Percentiles rank a stretch among this genome's conserved stretches.
phyloP scores from a whole-genome alignment of 2,797 vertebrate genomes.

The Echeneis naucrates region DNA sequence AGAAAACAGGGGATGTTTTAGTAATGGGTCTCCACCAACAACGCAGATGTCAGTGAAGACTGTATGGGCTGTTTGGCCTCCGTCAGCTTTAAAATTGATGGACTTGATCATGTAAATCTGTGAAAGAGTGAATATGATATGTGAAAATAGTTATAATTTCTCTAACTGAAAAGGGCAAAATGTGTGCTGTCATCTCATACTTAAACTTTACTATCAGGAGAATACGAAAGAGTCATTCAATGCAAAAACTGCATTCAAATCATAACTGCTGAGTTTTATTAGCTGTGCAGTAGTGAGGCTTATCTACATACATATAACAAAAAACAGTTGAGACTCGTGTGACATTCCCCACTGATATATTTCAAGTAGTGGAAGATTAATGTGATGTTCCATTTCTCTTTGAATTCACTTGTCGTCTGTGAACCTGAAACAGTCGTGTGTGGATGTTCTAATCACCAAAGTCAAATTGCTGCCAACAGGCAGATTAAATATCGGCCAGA shows the following conservation, averaged over 20 bases:
- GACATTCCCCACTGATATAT: slow-evolving; percentile 66
- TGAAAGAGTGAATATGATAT: slow-evolving; percentile 4
- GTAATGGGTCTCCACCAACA: background rate
- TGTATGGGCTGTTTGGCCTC: background rate
- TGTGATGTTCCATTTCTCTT: slow-evolving; percentile 61
- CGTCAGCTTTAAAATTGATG: background rate
- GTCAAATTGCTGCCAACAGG: slow-evolving; percentile 78
- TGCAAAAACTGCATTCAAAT: slow-evolving; percentile 70
- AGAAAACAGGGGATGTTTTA: background rate
- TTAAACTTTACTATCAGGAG: slow-evolving; percentile 60
- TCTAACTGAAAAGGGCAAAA: slow-evolving; percentile 53
- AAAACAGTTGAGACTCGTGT: slow-evolving; percentile 46
- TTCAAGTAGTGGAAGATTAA: slow-evolving; percentile 79
- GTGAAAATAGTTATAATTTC: slow-evolving; percentile 24
- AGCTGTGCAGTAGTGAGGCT: slow-evolving; percentile 43
- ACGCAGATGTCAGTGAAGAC: background rate
- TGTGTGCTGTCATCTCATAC: slow-evolving; percentile 41
- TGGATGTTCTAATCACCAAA: slow-evolving; percentile 72
- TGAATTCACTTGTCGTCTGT: slow-evolving; percentile 74
- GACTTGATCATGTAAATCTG: slow-evolving; percentile 3
- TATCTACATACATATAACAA: slow-evolving; percentile 73
- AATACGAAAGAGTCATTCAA: slow-evolving; percentile 40
- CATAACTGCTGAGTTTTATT: slow-evolving; percentile 46
- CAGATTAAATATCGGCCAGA: slow-evolving; percentile 68
- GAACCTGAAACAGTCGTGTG: slow-evolving; percentile 73